Percentiles rank a stretch among this genome's conserved stretches.
phyloP scores from a whole-genome alignment of 2,113 vertebrate genomes.

The Saimiri boliviensis region DNA sequence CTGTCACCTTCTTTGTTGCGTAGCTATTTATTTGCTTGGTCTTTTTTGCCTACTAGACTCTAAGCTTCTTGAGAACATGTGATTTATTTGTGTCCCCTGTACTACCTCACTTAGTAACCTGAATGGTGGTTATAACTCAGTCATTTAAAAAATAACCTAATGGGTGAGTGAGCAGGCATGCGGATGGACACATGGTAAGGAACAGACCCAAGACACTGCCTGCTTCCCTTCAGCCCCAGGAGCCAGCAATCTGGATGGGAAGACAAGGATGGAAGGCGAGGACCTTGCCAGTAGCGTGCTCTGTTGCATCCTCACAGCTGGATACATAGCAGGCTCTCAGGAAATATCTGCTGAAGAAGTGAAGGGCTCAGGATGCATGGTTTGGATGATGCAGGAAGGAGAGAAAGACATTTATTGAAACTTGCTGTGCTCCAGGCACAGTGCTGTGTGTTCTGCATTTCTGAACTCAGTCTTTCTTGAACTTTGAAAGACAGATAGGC shows the following conservation, averaged over 20 bases:
- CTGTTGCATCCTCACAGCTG: background rate
- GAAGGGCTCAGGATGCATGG: background rate
- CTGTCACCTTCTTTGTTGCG: conserved; percentile 37
- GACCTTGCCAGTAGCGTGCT: background rate
- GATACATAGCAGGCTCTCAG: background rate
- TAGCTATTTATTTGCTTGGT: background rate
- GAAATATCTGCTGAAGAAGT: background rate
- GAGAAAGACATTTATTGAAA: background rate
- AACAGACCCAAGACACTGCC: accelerated
- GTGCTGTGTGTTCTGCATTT: background rate
- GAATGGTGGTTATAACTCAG: background rate
- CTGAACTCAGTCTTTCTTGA: background rate
- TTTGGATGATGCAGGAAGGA: accelerated
- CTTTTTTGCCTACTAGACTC: background rate
- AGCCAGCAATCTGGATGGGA: background rate
- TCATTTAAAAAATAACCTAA: background rate
- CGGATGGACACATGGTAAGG: background rate
- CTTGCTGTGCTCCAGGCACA: background rate
- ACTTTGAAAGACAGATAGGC: background rate
- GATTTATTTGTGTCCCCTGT: background rate
- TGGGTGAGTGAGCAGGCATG: background rate
- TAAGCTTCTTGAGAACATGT: background rate
- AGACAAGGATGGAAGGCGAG: background rate
- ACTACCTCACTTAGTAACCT: background rate
- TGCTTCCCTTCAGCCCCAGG: background rate